Evolutionary conservation across 2,888 invertebrate species (phyloP), one percentile per base, ranked within the genome.

Genomic region (Hypsopygia costalis): DNA sequence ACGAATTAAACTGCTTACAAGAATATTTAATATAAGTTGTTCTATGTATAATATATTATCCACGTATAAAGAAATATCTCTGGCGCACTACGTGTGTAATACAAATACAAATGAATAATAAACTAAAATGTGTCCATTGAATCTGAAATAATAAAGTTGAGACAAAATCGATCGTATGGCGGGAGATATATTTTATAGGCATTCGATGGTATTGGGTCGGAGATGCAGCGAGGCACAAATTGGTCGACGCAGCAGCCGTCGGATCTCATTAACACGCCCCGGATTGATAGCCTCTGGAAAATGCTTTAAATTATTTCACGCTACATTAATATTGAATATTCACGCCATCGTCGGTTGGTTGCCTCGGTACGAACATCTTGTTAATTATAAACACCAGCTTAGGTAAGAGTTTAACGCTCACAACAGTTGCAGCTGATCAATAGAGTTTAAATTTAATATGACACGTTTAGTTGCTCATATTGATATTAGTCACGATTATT

Each of bases 261-360:
- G 77, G 71, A 81, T 81, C 80, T 86, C 83, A 83, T 85, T 83
- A 83, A 74, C 73, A 55, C 62, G 67, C 16, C 16, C 16, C 16
- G 75, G 79, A 83, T 82, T 83, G 80, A 85, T 83, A 76, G 78
- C 69, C 75, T 48, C 75, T 49, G 76, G 79, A 81, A 81, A 81
- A 81, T 69, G 72, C 62, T 81, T 71, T 57, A 74, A 77, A 82
- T 77, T 79, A 81, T 82, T 81, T 80, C 62, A 77, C 72, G 77
- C 70, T 69, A 74, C 71, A 79, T 80, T 75, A 72, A 79, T 78
- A 78, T 73, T 75, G 67, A 25, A 25, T 25, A 25, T 25, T 25
- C 6, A 25, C 25, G 25, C 3, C n/a, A n/a, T 7, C n/a, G 25
- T 25, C 8, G 25, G 25, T 25, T 6, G 25, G 25, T 25, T n/a